Conservation (phyloP, 2,888 invertebrate species). For the Emmelina monodactyla region DNA sequence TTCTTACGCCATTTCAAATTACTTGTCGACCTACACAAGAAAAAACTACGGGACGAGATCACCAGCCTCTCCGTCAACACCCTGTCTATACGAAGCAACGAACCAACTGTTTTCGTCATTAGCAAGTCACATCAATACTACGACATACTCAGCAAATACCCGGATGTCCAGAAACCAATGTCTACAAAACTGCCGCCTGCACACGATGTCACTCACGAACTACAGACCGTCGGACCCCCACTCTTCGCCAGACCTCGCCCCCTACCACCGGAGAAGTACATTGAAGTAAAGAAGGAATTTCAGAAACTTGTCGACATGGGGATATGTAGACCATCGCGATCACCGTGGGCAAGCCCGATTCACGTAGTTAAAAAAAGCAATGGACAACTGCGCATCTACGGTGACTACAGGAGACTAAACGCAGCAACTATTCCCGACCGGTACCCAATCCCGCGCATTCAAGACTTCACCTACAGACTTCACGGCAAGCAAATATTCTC, state of each 20-base stretch:
- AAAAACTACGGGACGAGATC: background rate
- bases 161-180: constrained; percentile 4
- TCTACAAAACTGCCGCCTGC: constrained; percentile 3
- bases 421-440: constrained; percentile 6
- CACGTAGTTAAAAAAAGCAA: constrained; percentile 17
- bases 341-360: constrained; percentile 16
- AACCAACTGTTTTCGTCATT: background rate
- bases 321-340: constrained; percentile 5
- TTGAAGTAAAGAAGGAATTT: constrained; percentile 7
- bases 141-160: constrained; percentile 8
- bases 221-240: constrained; percentile 7
- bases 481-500: constrained; percentile 5
- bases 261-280: constrained; percentile 4
- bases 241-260: constrained; percentile 6
- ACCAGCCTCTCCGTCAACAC: background rate
- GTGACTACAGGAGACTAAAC: too few species aligned
- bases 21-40: constrained; percentile 9
- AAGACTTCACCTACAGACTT: constrained; percentile 11
- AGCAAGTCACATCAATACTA: background rate
- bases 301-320: background rate
- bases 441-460: constrained; percentile 11
- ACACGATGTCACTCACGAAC: constrained; percentile 7
- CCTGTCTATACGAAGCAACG: background rate
- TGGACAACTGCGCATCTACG: constrained; percentile 18
- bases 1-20: constrained; percentile 11